phyloP scores from a whole-genome alignment of 53 echinoderm and acorn worm genomes.

The Zoroaster sp. region DNA sequence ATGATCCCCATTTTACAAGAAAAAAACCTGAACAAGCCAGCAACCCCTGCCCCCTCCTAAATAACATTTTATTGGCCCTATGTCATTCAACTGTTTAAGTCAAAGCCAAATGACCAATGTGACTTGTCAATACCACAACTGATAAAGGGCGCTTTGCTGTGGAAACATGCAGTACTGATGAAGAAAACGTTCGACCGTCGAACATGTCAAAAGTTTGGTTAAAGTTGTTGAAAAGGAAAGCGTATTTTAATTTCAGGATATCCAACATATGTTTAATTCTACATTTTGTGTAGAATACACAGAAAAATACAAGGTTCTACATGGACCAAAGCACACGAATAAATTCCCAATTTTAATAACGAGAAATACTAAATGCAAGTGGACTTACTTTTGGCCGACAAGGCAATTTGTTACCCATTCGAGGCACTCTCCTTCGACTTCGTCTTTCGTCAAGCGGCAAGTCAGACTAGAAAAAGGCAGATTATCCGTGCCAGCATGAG shows the following conservation, averaged over 20 bases:
- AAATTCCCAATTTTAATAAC: neutral
- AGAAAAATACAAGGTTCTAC: neutral
- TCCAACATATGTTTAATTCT: too few species aligned
- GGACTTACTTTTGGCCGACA: constrained; percentile 71
- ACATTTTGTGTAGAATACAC: neutral
- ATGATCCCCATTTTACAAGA: too few species aligned
- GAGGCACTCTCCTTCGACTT: constrained; percentile 87
- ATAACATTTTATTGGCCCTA: too few species aligned
- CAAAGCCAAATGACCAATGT: neutral
- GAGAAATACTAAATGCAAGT: neutral
- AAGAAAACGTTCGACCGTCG: too few species aligned
- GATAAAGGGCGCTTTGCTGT: neutral
- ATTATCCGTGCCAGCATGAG: constrained; percentile 73
- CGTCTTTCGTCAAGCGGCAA: constrained; percentile 76
- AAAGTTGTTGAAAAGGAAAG: too few species aligned
- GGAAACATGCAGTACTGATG: too few species aligned
- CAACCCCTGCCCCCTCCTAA: too few species aligned
- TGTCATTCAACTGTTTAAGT: too few species aligned
- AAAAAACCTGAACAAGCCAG: too few species aligned
- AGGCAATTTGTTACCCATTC: constrained; percentile 89
- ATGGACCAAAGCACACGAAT: neutral
- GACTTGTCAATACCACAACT: neutral
- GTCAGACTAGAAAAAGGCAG: constrained; percentile 84
- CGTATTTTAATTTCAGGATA: too few species aligned
- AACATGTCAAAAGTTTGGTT: too few species aligned